phyloP scores from a whole-genome alignment of 2,888 invertebrate species.

The Gymnocheta viridis region DNA sequence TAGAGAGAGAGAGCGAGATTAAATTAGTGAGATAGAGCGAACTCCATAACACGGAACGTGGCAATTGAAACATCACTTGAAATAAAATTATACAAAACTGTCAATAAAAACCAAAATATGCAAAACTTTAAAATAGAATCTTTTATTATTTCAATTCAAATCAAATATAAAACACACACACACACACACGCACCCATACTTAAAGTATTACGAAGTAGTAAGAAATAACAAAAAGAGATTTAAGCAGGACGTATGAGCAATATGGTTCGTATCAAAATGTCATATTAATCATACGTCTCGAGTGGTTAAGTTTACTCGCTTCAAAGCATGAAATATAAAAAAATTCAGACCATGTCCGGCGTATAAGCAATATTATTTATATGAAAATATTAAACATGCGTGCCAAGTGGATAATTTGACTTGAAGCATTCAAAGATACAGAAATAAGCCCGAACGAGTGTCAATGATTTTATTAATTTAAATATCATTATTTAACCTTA shows the following conservation, averaged over 20 bases:
- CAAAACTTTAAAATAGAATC: background rate
- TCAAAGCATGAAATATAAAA: no score
- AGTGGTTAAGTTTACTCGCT: background rate
- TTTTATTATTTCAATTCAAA: background rate
- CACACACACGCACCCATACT: background rate
- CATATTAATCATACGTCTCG: background rate
- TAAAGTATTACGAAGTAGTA: no score
- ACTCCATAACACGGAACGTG: background rate
- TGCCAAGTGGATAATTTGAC: no score
- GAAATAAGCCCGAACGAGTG: no score
- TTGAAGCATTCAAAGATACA: no score
- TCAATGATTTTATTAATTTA: no score
- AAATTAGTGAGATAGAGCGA: background rate
- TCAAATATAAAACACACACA: background rate
- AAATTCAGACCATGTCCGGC: no score
- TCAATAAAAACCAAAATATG: background rate
- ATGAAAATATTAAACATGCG: no score
- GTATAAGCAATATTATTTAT: no score
- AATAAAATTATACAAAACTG: background rate
- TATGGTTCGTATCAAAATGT: background rate
- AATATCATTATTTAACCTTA: no score
- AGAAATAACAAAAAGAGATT: no score
- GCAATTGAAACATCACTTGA: conserved; percentile 24
- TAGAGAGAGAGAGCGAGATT: background rate
- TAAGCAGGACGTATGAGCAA: background rate